Base-by-base conservation (phyloP, 2,113 vertebrate species). In the Thinocorus orbignyianus region DNA sequence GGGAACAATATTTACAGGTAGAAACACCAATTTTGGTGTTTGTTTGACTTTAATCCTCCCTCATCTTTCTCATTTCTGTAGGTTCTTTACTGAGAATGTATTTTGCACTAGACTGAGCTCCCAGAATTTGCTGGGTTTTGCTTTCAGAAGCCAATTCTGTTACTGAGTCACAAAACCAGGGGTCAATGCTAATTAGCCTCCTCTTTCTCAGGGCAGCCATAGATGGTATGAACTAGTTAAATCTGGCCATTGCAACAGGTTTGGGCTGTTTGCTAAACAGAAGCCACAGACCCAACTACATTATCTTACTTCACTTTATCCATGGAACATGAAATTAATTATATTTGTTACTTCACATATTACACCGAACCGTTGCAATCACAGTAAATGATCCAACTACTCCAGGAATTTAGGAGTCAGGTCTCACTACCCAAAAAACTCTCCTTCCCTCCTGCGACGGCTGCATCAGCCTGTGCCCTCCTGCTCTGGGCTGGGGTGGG, bases 291-390 rank as follows among this genome's bases (percentile, higher is more conserved):
- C 13, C 18, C 13, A 1, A 19, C 16, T 6, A 2, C 35, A 15
- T 4, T 30, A 3, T 7, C 70, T 46, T 46, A 8, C 39, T 35
- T 65, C 41, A 1, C 49, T 5, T 4, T 30, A 70, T 20, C 79
- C 28, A 4, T 0, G 8, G 44, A 4, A 57, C 51, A 10, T 24
- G 8, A 35, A 25, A 19, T 4, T 9, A 2, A 0, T 2, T 39
- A 6, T 4, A 7, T 11, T 7, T 48, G 16, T 12, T 30, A 1
- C 35, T 17, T 31, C 19, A 48, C 20, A 1, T 18, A 52, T 35
- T 2, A 5, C 17, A 5, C 14, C 26, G n/a, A 11, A 1, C 2
- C 2, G 10, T 2, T 18, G 57, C 30, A 41, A 6, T 35, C 10
- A 4, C 10, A 31, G 33, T 9, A n/a, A 35, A 11, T 7, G 35